Evolutionary conservation across 2,113 vertebrate genomes (phyloP), one percentile per base, ranked within the genome.

Genomic region (Thryonomys swinderianus): DNA sequence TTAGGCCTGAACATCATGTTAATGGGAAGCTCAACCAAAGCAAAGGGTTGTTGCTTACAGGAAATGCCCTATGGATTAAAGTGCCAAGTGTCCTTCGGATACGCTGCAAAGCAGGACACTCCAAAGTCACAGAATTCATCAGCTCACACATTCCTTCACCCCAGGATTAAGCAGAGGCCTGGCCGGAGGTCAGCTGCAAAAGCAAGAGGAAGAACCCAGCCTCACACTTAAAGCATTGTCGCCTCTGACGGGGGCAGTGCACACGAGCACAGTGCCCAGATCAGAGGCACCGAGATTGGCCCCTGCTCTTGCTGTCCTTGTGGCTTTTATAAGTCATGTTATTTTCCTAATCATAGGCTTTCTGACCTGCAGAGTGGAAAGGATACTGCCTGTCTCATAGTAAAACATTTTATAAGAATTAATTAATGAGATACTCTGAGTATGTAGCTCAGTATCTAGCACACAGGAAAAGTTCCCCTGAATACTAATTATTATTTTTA

Each of bases 101-200:
- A 0, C 30, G 69, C 55, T 17, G 9, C 20, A 5, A 34, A 3
- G 4, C 0, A 2, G 37, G 45, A 40, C 48, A 8, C 0, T 4
- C 1, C 20, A 34, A n/a, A 30, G 55, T 23, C 30, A 1, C 4
- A 1, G 76, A 37, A 20, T 34, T 16, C 18, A 6, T 0, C 23
- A 0, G 6, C 37, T 13, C 34, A 14, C 37, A 25, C 0, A 7
- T 5, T 13, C 16, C 20, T 71, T 10, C 18, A 4, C 2, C 0
- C n/a, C 0, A 14, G 1, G 2, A 21, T 48, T n/a, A 0, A 2
- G 10, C 16, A 21, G 1, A 0, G 5, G 10, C 9, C 2, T 37
- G 11, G 45, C 3, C 3, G 7, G 2, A 25, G 23, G 1, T 17
- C 14, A 3, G 7, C 34, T 51, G 40, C 32, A 25, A 3, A 8